Evolutionary conservation across 2,888 invertebrate species (phyloP), one percentile per base, ranked within the genome.

Genomic region (Oegoconia quadripuncta): DNA sequence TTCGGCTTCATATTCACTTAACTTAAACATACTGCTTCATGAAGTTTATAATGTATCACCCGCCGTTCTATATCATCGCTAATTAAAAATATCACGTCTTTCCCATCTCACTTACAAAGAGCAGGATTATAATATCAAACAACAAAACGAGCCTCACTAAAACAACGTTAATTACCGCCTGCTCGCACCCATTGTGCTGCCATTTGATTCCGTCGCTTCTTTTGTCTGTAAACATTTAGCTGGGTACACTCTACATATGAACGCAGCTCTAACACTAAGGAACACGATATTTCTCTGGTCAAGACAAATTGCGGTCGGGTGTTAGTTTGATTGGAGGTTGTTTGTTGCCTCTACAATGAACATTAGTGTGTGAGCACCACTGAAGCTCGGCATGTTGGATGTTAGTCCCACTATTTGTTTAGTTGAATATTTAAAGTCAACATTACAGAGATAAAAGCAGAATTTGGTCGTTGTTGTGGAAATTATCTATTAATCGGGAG

Each of bases 281-380:
- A 72, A 71, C 67, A 70, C 75, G 64, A 80, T 83, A 79, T 79
- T 74, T 84, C 83, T 82, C 70, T 62, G 60, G 66, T 59, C 60
- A 68, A 74, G 75, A 84, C 75, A 78, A 84, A 86, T 83, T 67
- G 80, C 75, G 80, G 81, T 76, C 69, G 78, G 67, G 74, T 76
- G 78, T 81, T 79, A 79, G 79, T 81, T 81, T 82, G 86, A 86
- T 84, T 81, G 75, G 69, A 65, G 69, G 80, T 69, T 79, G 75
- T 86, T 86, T 84, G 86, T 83, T 84, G 74, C 80, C 70, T 81
- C 77, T 82, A 79, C 82, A 82, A 81, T 77, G 74, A 68, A 71
- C 81, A 84, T 86, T 83, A 84, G 83, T 69, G 64, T 18, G 23
- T 36, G 39, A 36, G 36, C 32, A 22, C 20, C 14, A 34, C 17